These are phyloP conservation scores for Puffinus mauretanicus DNA, from an alignment of 2,113 vertebrate species.

Conservation along the genomic window DNA sequence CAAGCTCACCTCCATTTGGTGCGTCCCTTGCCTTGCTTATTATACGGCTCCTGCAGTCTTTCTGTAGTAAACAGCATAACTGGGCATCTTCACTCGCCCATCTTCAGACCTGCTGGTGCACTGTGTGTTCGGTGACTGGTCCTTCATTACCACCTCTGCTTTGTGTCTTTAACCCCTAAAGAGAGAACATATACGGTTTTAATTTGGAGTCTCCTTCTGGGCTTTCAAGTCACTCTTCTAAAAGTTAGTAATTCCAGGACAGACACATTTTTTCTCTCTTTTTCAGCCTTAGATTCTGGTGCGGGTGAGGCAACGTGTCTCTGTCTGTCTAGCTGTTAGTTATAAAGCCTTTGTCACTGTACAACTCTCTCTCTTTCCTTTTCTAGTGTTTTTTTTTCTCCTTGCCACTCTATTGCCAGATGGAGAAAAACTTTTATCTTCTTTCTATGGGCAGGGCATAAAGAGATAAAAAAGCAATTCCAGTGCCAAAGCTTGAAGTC, in stretches of 20 bases:
- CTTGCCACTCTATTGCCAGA: neutral
- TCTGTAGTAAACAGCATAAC: neutral
- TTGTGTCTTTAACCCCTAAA: neutral
- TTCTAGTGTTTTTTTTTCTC: neutral
- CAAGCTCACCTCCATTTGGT: neutral
- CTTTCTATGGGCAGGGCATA: rapidly evolving
- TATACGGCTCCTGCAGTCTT: neutral
- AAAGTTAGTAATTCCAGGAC: conserved; percentile 6
- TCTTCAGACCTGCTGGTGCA: neutral
- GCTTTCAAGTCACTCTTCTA: neutral
- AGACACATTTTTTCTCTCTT: neutral
- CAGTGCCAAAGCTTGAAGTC: neutral
- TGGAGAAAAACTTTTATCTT: conserved; percentile 12
- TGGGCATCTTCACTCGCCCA: neutral
- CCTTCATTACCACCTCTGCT: neutral
- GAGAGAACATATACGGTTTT: neutral
- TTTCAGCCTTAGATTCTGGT: neutral
- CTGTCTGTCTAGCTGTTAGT: neutral
- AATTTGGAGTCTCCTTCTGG: neutral
- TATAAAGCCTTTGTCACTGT: neutral
- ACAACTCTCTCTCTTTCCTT: neutral
- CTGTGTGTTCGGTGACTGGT: neutral
- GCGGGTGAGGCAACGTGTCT: neutral
- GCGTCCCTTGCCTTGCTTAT: neutral
- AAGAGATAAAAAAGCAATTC: conserved; percentile 39